Evolutionary conservation across 2,113 vertebrate genomes (phyloP).

Genomic region (Theristicus caerulescens): DNA sequence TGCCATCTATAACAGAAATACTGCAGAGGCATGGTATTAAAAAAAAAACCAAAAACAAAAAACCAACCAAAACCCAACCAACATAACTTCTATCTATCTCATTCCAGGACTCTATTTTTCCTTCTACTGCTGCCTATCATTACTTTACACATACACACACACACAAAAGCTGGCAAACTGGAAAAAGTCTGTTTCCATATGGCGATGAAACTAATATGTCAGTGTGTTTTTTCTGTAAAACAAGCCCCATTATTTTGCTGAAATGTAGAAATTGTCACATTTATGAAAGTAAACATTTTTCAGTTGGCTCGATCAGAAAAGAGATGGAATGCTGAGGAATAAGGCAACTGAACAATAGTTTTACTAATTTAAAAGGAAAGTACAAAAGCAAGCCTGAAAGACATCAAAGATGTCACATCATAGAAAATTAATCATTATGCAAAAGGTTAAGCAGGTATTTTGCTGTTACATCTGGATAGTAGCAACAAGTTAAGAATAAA

Average conservation of each 20-base stretch:
- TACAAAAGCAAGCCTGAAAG: neutral
- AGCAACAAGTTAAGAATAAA: neutral
- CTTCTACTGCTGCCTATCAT: neutral
- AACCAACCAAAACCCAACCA: neutral
- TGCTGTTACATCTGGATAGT: neutral
- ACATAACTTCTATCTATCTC: neutral
- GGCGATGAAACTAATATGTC: accelerated
- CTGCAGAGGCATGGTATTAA: neutral
- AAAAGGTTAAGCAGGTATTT: neutral
- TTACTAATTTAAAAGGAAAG: neutral
- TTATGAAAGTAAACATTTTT: neutral
- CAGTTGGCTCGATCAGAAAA: neutral
- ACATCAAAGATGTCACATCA: neutral
- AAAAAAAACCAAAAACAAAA: neutral
- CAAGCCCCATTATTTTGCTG: neutral
- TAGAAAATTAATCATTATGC: neutral
- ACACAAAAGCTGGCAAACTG: neutral
- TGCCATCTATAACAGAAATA: neutral
- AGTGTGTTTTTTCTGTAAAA: neutral
- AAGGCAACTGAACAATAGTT: neutral
- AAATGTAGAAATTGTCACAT: neutral
- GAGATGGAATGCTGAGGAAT: neutral
- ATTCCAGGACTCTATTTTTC: neutral
- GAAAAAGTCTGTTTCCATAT: neutral
- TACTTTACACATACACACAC: neutral